Evolutionary conservation across 2,113 vertebrate genomes (phyloP).

Genomic region (Piliocolobus tephrosceles): DNA sequence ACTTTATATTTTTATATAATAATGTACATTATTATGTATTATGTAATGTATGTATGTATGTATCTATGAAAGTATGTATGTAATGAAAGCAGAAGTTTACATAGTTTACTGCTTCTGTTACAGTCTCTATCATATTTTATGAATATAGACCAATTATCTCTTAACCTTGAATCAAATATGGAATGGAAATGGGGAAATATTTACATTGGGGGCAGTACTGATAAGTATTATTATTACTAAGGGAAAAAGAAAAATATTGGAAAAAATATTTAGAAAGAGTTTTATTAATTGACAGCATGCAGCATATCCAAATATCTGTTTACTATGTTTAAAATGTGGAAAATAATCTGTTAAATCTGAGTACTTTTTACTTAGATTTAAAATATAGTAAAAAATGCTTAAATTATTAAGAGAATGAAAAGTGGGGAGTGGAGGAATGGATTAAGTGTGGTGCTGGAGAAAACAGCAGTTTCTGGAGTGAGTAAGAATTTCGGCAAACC

Average conservation of each 20-base stretch:
- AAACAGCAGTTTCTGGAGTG: background rate
- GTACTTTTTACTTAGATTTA: background rate
- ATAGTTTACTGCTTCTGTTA: background rate
- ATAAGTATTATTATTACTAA: background rate
- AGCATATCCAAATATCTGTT: background rate
- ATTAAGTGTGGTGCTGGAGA: background rate
- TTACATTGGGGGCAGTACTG: background rate
- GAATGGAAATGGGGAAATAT: background rate
- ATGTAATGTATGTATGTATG: too few relatives aligned
- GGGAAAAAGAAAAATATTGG: background rate
- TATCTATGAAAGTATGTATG: too few relatives aligned
- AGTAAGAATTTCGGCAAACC: background rate
- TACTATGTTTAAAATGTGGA: background rate
- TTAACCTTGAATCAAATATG: background rate
- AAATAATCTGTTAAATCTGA: background rate
- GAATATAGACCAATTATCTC: background rate
- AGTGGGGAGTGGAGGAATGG: background rate
- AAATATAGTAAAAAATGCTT: background rate
- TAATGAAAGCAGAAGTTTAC: background rate
- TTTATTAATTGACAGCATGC: background rate
- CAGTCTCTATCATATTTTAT: background rate
- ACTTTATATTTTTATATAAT: background rate
- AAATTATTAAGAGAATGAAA: background rate
- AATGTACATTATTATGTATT: too few relatives aligned
- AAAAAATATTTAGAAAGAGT: background rate